These are phyloP conservation scores for Nudaria mundana DNA, from an alignment of 2,888 invertebrate genomes.

Conservation along the genomic window DNA sequence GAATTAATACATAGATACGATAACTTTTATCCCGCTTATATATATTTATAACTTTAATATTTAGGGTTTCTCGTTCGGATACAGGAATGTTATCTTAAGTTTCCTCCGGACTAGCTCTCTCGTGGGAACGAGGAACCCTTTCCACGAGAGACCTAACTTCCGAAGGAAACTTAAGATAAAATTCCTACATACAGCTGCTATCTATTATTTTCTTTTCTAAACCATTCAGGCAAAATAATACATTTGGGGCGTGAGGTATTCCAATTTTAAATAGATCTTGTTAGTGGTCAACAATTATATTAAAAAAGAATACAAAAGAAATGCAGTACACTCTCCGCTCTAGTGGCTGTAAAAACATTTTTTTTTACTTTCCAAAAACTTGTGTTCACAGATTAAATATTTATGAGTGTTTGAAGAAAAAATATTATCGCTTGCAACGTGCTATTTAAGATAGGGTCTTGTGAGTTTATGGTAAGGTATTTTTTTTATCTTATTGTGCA, in stretches of 20 bases:
- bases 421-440: not conserved
- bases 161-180: too few relatives aligned
- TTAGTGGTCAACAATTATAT: conserved; percentile 52
- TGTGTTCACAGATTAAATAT: conserved; percentile 32
- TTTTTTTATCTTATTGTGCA: not conserved
- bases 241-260: conserved; percentile 48
- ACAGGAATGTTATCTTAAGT: too few relatives aligned
- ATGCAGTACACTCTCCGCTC: conserved; percentile 40
- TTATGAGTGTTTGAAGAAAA: conserved; percentile 25
- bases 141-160: too few relatives aligned
- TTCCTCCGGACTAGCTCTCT: too few relatives aligned
- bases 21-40: too few relatives aligned
- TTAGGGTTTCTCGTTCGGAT: too few relatives aligned
- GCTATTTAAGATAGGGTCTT: conserved; percentile 5
- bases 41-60: too few relatives aligned
- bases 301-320: conserved; percentile 35
- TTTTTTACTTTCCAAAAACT: conserved; percentile 25
- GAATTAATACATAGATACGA: too few relatives aligned
- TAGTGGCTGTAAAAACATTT: conserved; percentile 55
- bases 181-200: too few relatives aligned
- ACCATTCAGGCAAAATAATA: conserved; percentile 13
- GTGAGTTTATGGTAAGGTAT: not conserved
- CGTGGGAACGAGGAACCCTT: too few relatives aligned
- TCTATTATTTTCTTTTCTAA: too few relatives aligned
- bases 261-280: conserved; percentile 43